Base-by-base conservation (phyloP, 2,797 vertebrate species). In the Pipistrellus pygmaeus region DNA sequence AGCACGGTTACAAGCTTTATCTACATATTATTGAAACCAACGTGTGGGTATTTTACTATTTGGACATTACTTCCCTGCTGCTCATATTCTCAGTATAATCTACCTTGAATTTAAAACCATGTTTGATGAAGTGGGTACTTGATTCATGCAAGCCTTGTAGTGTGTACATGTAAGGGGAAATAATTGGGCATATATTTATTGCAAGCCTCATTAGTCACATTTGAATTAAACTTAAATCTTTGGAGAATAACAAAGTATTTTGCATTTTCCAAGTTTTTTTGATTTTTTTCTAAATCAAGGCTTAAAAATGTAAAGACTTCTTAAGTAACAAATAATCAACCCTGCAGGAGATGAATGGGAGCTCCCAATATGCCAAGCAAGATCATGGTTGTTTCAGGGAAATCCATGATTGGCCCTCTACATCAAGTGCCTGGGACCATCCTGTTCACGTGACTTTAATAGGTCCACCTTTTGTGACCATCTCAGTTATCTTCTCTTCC, bases 161-260 rank as follows among this genome's bases (percentile, higher is more conserved):
- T 62, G n/a, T 46, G 41, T 77, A 94, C 88, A 91, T 85, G 68
- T 93, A 95, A 92, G 60, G 69, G 62, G 71, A 93, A 96, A 94
- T 77, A 93, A 92, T 93, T 89, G 85, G 48, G 68, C 62, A 93
- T 84, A 78, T 86, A 81, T 62, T 68, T 68, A 68, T 44, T 53
- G 44, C 53, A 95, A 93, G 92, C 66, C 82, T 97, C 90, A 94
- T 97, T 97, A 97, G 90, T 78, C 0, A 0, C 46, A 91, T 92
- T 96, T 78, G 85, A 95, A 87, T 95, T 97, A 95, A 96, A 95
- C 76, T 96, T 89, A 95, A 96, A 92, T 96, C 93, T 96, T 90
- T 72, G 62, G 93, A 95, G 94, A 91, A 94, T 95, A 96, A 90
- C 46, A 75, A 94, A 81, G 46, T 91, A 89, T 92, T 97, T 92